Evolutionary conservation across 2,113 vertebrate genomes (phyloP).

Genomic region (Nothocercus julius): DNA sequence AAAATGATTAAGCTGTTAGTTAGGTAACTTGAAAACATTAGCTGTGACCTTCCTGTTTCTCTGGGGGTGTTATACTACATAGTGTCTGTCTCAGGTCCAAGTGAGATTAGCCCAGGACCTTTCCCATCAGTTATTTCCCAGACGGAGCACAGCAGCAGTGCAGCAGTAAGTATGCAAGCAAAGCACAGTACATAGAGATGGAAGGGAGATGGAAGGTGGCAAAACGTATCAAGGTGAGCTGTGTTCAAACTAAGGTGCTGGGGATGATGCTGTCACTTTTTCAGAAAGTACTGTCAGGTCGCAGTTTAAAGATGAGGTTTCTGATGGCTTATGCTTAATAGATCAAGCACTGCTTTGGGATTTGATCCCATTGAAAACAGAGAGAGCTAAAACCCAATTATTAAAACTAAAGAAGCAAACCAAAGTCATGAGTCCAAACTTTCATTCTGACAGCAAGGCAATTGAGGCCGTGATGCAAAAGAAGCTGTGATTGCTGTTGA

Average conservation of each 20-base stretch:
- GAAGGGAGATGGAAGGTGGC: neutral
- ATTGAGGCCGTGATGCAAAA: neutral
- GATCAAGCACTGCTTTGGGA: neutral
- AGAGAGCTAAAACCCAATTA: neutral
- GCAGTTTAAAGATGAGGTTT: neutral
- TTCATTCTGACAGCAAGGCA: neutral
- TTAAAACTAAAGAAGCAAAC: neutral
- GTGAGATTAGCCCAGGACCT: neutral
- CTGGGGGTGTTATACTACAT: neutral
- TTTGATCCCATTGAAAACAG: neutral
- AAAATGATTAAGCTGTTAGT: neutral
- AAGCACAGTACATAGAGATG: fast-evolving
- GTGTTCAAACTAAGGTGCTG: neutral
- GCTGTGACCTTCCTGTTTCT: neutral
- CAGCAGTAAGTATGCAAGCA: neutral
- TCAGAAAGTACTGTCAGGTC: neutral
- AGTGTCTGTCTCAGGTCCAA: neutral
- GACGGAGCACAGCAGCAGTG: neutral
- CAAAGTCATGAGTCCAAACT: neutral
- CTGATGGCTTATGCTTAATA: neutral
- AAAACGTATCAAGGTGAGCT: neutral
- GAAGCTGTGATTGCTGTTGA: neutral
- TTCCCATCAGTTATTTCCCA: neutral
- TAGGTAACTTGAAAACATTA: neutral
- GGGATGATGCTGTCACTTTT: neutral